Conservation (phyloP, 2,888 invertebrate species). For the Lithosia quadra region DNA sequence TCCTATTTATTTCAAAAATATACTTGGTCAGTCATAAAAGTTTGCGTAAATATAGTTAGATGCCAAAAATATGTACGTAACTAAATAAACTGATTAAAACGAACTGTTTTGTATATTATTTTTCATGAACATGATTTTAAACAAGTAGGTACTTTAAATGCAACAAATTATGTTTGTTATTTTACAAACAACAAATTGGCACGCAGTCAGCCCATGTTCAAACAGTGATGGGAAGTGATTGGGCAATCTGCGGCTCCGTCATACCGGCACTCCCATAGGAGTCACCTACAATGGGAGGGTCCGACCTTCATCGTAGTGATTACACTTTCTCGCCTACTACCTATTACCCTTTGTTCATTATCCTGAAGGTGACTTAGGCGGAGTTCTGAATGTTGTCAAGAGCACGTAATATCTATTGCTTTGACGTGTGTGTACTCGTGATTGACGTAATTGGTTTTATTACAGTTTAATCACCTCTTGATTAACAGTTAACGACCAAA, state of each 20-base stretch:
- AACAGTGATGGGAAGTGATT: conserved; percentile 30
- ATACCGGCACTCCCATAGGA: conserved; percentile 56
- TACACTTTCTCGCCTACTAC: conserved; percentile 44
- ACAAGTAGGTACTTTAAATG: too few species aligned
- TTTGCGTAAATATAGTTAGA: too few species aligned
- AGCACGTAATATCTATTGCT: conserved; percentile 15
- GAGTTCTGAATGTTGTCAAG: conserved; percentile 17
- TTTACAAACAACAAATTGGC: neutral
- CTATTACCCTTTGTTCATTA: conserved; percentile 40
- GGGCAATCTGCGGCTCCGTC: conserved; percentile 18
- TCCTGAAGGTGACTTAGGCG: conserved; percentile 42
- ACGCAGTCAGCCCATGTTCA: conserved; percentile 35
- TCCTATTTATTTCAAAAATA: too few species aligned
- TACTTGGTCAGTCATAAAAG: too few species aligned
- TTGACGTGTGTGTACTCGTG: conserved; percentile 15
- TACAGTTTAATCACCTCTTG: conserved; percentile 8
- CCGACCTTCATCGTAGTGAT: conserved; percentile 54
- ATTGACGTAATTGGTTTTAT: conserved; percentile 7
- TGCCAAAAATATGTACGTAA: too few species aligned
- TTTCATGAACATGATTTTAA: too few species aligned
- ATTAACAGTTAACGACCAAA: neutral
- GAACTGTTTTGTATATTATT: too few species aligned
- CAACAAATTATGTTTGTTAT: too few species aligned
- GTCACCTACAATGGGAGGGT: conserved; percentile 49
- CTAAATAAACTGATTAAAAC: too few species aligned